Evolutionary conservation across 2,888 invertebrate genomes (phyloP).

Genomic region (Blomia tropicalis): DNA sequence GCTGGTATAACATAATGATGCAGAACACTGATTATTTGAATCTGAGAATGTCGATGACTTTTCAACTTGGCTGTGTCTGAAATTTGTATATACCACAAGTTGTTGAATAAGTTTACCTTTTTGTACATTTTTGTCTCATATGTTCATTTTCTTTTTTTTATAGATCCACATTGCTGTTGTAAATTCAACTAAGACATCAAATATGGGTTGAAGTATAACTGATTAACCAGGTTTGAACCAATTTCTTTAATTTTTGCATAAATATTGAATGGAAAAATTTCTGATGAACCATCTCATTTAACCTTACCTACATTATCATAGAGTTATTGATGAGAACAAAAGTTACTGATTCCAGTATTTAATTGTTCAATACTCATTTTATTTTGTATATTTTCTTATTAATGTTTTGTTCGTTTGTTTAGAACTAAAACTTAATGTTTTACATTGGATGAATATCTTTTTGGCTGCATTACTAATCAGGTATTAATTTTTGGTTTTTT

Average conservation of each 20-base stretch:
- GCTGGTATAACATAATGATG: no score
- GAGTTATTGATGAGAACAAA: neutral
- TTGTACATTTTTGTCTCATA: neutral
- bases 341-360: neutral
- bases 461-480: neutral
- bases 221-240: no score
- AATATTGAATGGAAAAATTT: no score
- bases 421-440: neutral
- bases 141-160: neutral
- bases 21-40: no score
- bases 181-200: no score
- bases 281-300: neutral
- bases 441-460: neutral
- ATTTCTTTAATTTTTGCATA: no score
- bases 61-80: neutral
- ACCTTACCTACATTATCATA: conserved; percentile 12
- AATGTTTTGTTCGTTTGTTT: neutral
- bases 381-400: neutral
- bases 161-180: neutral
- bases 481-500: neutral
- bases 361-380: neutral
- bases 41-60: no score
- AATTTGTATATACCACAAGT: no score
- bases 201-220: no score
- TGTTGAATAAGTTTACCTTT: neutral